A percentile compares a stretch with the other conserved stretches of the same genome.
Conservation (phyloP, 2,888 invertebrate genomes). For the Drosophila demipolita region DNA sequence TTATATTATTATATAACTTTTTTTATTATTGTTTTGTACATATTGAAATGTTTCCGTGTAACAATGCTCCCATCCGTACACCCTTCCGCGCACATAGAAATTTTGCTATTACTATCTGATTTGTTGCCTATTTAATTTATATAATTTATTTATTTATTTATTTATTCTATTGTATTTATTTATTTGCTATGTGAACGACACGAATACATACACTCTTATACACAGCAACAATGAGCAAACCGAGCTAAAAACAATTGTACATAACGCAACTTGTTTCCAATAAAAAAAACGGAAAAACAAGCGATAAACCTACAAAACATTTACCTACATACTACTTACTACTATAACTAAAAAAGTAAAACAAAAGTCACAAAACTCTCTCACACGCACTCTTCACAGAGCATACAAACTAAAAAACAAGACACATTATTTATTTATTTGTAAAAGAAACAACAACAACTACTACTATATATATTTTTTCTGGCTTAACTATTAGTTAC, state of each 20-base stretch:
- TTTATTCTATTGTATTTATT: constrained; percentile 61
- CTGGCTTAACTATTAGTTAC: constrained; percentile 79
- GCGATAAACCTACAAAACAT: constrained; percentile 38
- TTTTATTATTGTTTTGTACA: constrained; percentile 23
- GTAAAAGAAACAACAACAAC: constrained; percentile 63
- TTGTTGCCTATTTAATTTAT: constrained; percentile 74
- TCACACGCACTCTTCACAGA: constrained; percentile 37
- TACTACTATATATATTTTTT: constrained; percentile 73
- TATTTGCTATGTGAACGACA: constrained; percentile 45
- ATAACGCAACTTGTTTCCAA: constrained; percentile 49
- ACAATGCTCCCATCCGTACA: constrained; percentile 4
- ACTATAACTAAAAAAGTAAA: constrained; percentile 40
- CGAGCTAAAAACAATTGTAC: constrained; percentile 57
- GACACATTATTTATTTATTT: constrained; percentile 77
- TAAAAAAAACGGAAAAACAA: constrained; percentile 1
- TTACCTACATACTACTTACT: constrained; percentile 42
- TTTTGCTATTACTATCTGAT: constrained; percentile 43
- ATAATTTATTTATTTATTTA: constrained; percentile 76
- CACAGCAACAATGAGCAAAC: constrained; percentile 25
- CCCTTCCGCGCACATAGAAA: constrained; percentile 22
- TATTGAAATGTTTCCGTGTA: constrained; percentile 24
- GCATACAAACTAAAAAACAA: constrained; percentile 49
- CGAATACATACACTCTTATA: constrained; percentile 18
- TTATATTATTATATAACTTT: constrained; percentile 9
- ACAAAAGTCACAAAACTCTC: constrained; percentile 14